Percentiles rank a stretch among this genome's conserved stretches.
These are phyloP conservation scores for Hetaerina titia DNA, from an alignment of 2,888 invertebrate genomes.

Conservation along the genomic window DNA sequence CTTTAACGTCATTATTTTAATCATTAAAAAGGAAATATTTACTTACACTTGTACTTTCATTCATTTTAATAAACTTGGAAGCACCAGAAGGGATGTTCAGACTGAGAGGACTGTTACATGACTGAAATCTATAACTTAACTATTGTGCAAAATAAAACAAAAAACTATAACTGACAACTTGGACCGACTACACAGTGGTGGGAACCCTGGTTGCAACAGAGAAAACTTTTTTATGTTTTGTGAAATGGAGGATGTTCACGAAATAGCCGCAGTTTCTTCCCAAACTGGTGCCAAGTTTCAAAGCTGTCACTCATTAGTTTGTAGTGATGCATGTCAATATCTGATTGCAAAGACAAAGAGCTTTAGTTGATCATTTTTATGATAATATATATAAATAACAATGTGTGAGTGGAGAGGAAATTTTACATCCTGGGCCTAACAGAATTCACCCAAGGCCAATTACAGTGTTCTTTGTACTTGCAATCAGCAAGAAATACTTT, in stretches of 20 bases:
- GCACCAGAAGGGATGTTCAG: background rate
- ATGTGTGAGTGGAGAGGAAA: slow-evolving; percentile 44
- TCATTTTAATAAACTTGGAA: background rate
- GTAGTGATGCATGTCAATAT: slow-evolving; percentile 62
- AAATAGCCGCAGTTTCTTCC: slow-evolving; percentile 67
- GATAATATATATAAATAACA: slow-evolving; percentile 26
- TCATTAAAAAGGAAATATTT: background rate
- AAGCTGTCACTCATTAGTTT: slow-evolving; percentile 63
- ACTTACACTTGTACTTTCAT: background rate
- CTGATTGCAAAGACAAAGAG: slow-evolving; percentile 66
- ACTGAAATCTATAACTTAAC: background rate
- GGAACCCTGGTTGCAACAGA: background rate
- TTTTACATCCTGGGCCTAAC: background rate
- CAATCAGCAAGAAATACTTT: slow-evolving; percentile 47
- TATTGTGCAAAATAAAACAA: background rate
- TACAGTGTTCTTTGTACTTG: slow-evolving; percentile 44
- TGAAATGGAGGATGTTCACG: slow-evolving; percentile 61
- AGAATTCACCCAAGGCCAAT: background rate
- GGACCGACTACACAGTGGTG: background rate
- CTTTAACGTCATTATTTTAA: background rate
- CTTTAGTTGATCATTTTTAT: slow-evolving; percentile 38
- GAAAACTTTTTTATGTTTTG: slow-evolving; percentile 48
- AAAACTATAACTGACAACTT: background rate
- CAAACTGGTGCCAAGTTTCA: slow-evolving; percentile 66
- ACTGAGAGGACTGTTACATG: background rate